Conservation (phyloP, 1,140 invertebrate species). For the Oreohelix idahoensis region DNA sequence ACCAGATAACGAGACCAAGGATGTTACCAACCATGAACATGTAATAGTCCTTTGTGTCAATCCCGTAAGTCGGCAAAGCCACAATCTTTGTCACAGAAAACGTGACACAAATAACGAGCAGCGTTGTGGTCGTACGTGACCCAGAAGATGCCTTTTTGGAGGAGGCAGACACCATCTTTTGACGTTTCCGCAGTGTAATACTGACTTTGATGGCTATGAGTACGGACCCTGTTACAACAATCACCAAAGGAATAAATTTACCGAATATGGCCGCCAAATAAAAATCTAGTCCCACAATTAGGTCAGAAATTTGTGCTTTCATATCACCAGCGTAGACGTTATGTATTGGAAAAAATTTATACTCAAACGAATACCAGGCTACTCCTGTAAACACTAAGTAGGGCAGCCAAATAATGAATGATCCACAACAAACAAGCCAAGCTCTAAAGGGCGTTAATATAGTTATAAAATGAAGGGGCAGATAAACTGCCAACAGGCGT, state of each 20-base stretch:
- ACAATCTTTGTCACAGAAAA: slow-evolving; percentile 8
- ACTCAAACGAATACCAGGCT: not conserved
- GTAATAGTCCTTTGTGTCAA: not conserved
- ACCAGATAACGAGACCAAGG: no score
- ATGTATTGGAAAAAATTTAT: not conserved
- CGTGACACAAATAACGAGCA: not conserved
- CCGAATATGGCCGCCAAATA: not conserved
- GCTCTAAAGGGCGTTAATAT: slow-evolving; percentile 3
- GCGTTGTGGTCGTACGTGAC: slow-evolving; percentile 9
- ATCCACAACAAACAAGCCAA: not conserved
- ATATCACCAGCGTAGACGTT: not conserved
- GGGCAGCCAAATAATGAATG: not conserved
- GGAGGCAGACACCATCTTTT: not conserved
- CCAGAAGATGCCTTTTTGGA: not conserved
- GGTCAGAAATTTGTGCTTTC: not conserved
- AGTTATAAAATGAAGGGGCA: slow-evolving; percentile 1
- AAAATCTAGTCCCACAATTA: not conserved
- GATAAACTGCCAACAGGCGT: not conserved
- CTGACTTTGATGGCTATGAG: not conserved
- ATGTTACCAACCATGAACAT: no score
- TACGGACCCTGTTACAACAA: not conserved
- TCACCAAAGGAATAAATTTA: not conserved
- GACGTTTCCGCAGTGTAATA: not conserved
- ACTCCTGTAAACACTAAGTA: not conserved
- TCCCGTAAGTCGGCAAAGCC: not conserved